Conservation (phyloP, 1,140 invertebrate species). For the Hestina assimilis region DNA sequence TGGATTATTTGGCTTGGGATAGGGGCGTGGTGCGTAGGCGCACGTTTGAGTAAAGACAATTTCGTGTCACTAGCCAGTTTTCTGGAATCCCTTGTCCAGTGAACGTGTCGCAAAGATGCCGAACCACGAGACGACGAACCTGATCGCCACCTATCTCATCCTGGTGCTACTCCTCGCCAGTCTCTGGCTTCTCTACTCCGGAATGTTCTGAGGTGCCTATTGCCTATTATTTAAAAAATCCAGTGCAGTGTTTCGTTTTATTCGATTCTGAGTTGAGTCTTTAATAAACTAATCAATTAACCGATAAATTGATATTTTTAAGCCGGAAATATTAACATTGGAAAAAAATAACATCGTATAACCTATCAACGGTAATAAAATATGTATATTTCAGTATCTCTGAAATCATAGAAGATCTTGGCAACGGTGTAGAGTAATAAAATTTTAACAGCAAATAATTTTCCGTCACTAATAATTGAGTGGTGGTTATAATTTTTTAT, state of each 20-base stretch:
- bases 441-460: constrained; percentile 9
- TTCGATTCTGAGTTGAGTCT: neutral
- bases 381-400: neutral
- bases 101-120: constrained; percentile 59
- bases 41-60: constrained; percentile 38
- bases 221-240: neutral
- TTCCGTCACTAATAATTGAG: neutral
- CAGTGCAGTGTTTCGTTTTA: neutral
- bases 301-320: too few relatives aligned
- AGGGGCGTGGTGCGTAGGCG: constrained; percentile 57
- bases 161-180: constrained; percentile 75
- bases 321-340: neutral
- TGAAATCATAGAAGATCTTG: constrained; percentile 10
- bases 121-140: constrained; percentile 75
- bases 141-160: constrained; percentile 76
- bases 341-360: neutral
- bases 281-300: neutral
- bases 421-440: neutral
- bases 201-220: constrained; percentile 71
- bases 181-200: constrained; percentile 75
- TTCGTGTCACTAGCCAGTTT: constrained; percentile 50
- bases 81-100: constrained; percentile 58
- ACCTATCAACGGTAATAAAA: constrained; percentile 8
- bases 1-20: constrained; percentile 43
- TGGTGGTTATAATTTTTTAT: neutral